Conservation (phyloP, 1,140 invertebrate genomes). For the Bombus ignitus region DNA sequence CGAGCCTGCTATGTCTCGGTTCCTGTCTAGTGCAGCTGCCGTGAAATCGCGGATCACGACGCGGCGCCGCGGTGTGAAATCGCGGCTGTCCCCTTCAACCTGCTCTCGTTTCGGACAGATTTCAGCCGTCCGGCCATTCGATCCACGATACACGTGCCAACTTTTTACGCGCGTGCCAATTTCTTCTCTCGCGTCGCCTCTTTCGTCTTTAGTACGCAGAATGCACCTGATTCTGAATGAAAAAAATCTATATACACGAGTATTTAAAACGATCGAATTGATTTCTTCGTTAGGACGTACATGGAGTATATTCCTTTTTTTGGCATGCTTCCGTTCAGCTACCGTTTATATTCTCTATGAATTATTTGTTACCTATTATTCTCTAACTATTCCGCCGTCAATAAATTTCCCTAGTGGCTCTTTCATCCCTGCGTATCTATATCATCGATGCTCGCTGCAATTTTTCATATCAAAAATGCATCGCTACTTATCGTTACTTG, state of each 20-base stretch:
- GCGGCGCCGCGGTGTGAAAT: slow-evolving; percentile 65
- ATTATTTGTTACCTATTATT: neutral
- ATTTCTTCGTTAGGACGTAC: neutral
- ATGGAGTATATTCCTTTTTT: no score
- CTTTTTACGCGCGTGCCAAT: neutral
- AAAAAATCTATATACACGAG: neutral
- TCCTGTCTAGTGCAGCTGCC: slow-evolving; percentile 65
- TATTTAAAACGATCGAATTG: neutral
- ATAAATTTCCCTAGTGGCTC: neutral
- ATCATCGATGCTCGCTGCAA: neutral
- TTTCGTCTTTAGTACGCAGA: neutral
- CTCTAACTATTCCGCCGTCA: neutral
- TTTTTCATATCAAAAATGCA: neutral
- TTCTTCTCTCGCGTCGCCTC: neutral
- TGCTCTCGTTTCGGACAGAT: slow-evolving; percentile 52
- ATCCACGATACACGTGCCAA: slow-evolving; percentile 24
- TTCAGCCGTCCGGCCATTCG: slow-evolving; percentile 28
- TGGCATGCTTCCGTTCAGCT: no score
- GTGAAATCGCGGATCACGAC: slow-evolving; percentile 69
- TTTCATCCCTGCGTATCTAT: no score
- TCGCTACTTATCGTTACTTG: neutral
- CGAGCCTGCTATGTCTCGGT: slow-evolving; percentile 60
- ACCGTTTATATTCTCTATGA: neutral
- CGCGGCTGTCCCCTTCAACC: slow-evolving; percentile 52
- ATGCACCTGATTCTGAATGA: neutral